Base-by-base conservation (phyloP, 2,888 invertebrate genomes). In the Cryptocephalus primarius region DNA sequence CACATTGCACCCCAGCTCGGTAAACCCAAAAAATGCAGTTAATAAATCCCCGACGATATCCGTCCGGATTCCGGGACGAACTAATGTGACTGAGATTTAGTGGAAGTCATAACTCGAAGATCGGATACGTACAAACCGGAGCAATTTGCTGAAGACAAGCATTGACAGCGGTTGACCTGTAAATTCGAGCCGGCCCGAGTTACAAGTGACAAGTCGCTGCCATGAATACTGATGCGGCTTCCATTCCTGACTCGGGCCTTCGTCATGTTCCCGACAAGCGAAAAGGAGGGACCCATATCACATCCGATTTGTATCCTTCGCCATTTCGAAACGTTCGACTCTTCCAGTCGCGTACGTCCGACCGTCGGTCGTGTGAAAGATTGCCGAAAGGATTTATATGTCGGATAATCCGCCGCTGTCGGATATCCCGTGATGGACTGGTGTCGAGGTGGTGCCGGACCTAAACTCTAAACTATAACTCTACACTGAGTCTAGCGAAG, bases 111-210 rank as follows among this genome's bases (percentile, higher is more conserved):
- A 48, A 50, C 48, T 46, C 44, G 47, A 51, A 45, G 22, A 22
- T 36, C 36, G 36, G 54, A 52, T 51, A 51, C 53, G 48, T 53
- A 58, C 57, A 59, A 57, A 57, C 59, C 53, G 59, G 45, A 52
- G 61, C 59, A 58, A 60, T 61, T 60, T 56, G 51, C 52, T 44
- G 46, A 51, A 56, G 59, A 57, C 59, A 58, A 52, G 60, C 62
- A 64, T 63, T 62, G 66, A 65, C 64, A 64, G 64, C 65, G 66
- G 64, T 64, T 63, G 63, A 65, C 64, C 64, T 56, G 55, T 54
- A 54, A 59, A 55, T 57, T 59, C 59, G 59, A 57, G 54, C 59
- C 56, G 60, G 53, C 55, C 55, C 46, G 55, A 36, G 36, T 36
- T 36, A 36, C 36, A 36, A 53, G 57, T 59, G 62, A 63, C 62